Percentiles rank a stretch among this genome's conserved stretches.
Conservation (phyloP, 2,113 vertebrate genomes). For the Butorides virescens region DNA sequence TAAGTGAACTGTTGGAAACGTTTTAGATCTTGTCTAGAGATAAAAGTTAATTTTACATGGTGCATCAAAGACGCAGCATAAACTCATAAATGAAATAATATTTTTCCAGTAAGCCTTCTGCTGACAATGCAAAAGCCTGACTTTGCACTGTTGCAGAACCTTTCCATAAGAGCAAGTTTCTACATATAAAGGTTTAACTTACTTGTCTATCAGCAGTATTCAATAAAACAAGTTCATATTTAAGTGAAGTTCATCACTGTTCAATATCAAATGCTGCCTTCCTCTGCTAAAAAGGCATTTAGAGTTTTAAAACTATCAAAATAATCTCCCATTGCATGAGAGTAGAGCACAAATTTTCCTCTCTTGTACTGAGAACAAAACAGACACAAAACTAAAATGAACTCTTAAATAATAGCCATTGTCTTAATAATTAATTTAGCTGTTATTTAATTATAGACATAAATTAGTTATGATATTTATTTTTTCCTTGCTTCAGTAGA, state of each 20-base stretch:
- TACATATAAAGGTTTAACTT: background rate
- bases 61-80: background rate
- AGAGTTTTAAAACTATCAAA: background rate
- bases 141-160: background rate
- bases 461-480: background rate
- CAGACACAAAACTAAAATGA: background rate
- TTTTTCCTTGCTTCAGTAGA: background rate
- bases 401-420: background rate
- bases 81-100: slow-evolving; percentile 11
- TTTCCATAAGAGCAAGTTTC: background rate
- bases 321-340: background rate
- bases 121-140: background rate
- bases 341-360: background rate
- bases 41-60: slow-evolving; percentile 57
- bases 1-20: slow-evolving; percentile 42
- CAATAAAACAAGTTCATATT: background rate
- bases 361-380: background rate
- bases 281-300: background rate
- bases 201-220: background rate
- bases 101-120: background rate
- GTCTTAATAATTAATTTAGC: background rate
- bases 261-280: background rate
- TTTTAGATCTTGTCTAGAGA: slow-evolving; percentile 62
- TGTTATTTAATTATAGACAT: background rate
- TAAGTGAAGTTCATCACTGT: background rate